Evolutionary conservation across 1,140 invertebrate species (phyloP).

Genomic region (Luehdorfia chinensis): DNA sequence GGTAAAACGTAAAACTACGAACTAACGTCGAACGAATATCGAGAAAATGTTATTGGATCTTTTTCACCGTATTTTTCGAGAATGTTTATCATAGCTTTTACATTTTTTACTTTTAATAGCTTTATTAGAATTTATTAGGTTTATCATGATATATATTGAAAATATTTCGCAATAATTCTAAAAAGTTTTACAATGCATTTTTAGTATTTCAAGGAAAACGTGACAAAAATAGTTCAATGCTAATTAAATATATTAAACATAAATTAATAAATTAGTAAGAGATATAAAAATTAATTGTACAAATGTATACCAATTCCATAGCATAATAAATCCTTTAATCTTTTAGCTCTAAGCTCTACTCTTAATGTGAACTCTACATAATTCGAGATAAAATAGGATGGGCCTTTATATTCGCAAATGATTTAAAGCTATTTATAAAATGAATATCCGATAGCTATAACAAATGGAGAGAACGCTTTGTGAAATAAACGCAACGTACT

Average conservation of each 20-base stretch:
- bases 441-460: slow-evolving; percentile 8
- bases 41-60: slow-evolving; percentile 4
- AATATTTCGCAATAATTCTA: not conserved
- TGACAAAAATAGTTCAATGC: no score
- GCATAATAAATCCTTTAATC: slow-evolving; percentile 6
- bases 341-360: slow-evolving; percentile 1
- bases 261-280: no score
- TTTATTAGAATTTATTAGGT: not conserved
- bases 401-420: no score
- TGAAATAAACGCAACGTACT: slow-evolving; percentile 6
- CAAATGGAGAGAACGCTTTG: slow-evolving; percentile 5
- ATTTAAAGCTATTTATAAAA: no score
- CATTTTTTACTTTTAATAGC: not conserved
- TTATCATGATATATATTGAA: not conserved
- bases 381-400: no score
- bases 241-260: no score
- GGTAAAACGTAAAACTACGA: slow-evolving; percentile 12
- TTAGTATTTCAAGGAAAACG: no score
- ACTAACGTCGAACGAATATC: no score
- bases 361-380: not conserved
- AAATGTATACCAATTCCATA: slow-evolving; percentile 1
- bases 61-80: slow-evolving; percentile 2
- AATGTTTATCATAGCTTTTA: not conserved
- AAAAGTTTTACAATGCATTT: no score
- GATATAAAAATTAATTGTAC: no score